A percentile compares a stretch with the other conserved stretches of the same genome.
Conservation (phyloP, 2,797 vertebrate species). For the Takifugu rubripes region DNA sequence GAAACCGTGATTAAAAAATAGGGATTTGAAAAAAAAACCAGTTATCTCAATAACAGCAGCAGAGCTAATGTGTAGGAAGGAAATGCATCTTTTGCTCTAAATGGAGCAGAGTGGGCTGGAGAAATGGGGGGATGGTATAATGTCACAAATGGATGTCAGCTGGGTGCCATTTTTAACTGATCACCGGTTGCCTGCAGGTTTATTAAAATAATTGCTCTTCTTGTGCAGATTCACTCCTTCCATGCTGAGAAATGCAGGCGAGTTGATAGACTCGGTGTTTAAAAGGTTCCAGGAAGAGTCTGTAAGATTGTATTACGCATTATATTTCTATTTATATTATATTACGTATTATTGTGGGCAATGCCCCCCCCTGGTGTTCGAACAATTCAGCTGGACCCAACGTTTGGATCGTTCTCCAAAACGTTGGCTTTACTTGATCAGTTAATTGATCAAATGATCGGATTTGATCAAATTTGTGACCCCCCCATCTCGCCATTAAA, state of each 20-base stretch:
- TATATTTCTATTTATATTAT: too few relatives aligned
- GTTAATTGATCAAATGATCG: too few relatives aligned
- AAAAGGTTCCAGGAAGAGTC: neutral
- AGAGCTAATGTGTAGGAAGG: neutral
- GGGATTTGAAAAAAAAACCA: neutral
- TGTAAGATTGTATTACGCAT: too few relatives aligned
- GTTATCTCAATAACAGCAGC: too few relatives aligned
- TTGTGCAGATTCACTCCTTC: conserved; percentile 29
- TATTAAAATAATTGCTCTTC: conserved; percentile 36
- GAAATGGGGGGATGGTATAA: conserved; percentile 39
- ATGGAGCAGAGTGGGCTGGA: conserved; percentile 53
- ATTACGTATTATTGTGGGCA: neutral
- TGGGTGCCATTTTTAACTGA: conserved; percentile 55
- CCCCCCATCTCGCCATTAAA: too few relatives aligned
- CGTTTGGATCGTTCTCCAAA: too few relatives aligned
- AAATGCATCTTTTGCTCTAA: conserved; percentile 21
- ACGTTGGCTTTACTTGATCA: too few relatives aligned
- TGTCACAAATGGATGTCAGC: conserved; percentile 60
- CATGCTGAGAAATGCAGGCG: conserved; percentile 12
- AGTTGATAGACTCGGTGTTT: neutral
- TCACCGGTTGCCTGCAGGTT: conserved; percentile 55
- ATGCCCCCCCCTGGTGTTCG: conserved; percentile 22
- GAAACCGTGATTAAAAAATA: too few relatives aligned
- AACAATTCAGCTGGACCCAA: neutral
- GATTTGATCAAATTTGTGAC: too few relatives aligned